These are phyloP conservation scores for Hesperia comma DNA, from an alignment of 2,888 invertebrate species.

Conservation along the genomic window DNA sequence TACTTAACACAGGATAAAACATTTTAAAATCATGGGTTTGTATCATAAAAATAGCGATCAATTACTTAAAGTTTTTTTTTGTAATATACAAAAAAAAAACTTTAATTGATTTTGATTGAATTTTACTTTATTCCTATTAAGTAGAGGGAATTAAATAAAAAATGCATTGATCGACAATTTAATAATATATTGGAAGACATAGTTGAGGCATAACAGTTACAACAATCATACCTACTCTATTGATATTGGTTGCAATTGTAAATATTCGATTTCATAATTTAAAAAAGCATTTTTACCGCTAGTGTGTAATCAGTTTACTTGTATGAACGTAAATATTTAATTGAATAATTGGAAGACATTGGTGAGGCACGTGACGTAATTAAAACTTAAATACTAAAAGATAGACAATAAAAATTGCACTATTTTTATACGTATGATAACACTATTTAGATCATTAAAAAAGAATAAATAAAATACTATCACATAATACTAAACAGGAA, in stretches of 20 bases:
- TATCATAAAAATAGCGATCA: too few species aligned
- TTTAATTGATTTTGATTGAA: too few species aligned
- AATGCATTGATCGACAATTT: neutral
- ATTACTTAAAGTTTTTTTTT: too few species aligned
- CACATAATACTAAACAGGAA: conserved; percentile 39
- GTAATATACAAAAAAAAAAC: too few species aligned
- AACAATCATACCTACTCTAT: conserved; percentile 15
- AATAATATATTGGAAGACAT: conserved; percentile 48
- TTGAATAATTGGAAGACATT: conserved; percentile 26
- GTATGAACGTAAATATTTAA: conserved; percentile 7
- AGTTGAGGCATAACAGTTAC: conserved; percentile 43
- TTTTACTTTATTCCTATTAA: too few species aligned
- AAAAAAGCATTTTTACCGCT: neutral
- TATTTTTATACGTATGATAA: neutral
- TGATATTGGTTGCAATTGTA: neutral
- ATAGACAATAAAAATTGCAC: conserved; percentile 1
- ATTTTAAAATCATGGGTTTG: too few species aligned
- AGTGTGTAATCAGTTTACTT: neutral
- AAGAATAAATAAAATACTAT: conserved; percentile 10
- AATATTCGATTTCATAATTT: neutral
- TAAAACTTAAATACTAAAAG: conserved; percentile 26
- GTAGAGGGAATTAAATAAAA: neutral
- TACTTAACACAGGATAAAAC: too few species aligned
- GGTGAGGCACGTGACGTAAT: conserved; percentile 6
- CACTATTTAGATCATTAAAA: neutral